Percentiles rank a stretch among this genome's conserved stretches.
phyloP scores from a whole-genome alignment of 2,797 vertebrate species.

The Acridotheres tristis region DNA sequence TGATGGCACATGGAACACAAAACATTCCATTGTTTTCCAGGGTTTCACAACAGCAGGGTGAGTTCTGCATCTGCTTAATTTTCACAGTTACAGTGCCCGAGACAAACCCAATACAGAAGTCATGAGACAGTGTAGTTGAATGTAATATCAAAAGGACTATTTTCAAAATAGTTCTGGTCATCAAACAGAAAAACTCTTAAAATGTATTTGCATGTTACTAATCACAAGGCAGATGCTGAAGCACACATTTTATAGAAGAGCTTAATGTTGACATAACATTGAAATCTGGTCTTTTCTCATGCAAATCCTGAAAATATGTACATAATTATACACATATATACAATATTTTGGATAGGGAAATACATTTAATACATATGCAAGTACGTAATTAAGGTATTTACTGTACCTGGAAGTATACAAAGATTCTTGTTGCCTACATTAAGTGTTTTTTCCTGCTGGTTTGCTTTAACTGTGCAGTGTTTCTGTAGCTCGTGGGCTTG shows the following conservation, averaged over 20 bases:
- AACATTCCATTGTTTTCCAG: background rate
- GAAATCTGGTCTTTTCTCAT: background rate
- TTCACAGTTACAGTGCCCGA: background rate
- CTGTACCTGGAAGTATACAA: background rate
- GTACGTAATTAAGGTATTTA: background rate
- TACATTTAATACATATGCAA: background rate
- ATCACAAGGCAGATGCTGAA: background rate
- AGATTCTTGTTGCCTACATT: background rate
- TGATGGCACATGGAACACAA: background rate
- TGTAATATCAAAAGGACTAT: background rate
- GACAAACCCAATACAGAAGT: background rate
- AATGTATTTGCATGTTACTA: background rate
- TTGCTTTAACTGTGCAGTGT: background rate
- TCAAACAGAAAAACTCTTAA: background rate
- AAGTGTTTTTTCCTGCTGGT: background rate
- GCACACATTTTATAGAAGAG: background rate
- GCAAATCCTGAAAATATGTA: background rate
- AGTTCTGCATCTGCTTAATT: background rate
- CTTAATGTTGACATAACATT: background rate
- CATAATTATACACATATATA: background rate
- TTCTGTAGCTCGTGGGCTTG: background rate
- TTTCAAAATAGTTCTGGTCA: background rate
- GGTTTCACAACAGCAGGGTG: background rate
- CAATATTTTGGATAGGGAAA: background rate
- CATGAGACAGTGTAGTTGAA: background rate